A percentile compares a stretch with the other conserved stretches of the same genome.
These are phyloP conservation scores for Hydractinia symbiolongicarpus DNA, from an alignment of 30 jellyfish, hydroid and myxozoan genomes.

Conservation along the genomic window DNA sequence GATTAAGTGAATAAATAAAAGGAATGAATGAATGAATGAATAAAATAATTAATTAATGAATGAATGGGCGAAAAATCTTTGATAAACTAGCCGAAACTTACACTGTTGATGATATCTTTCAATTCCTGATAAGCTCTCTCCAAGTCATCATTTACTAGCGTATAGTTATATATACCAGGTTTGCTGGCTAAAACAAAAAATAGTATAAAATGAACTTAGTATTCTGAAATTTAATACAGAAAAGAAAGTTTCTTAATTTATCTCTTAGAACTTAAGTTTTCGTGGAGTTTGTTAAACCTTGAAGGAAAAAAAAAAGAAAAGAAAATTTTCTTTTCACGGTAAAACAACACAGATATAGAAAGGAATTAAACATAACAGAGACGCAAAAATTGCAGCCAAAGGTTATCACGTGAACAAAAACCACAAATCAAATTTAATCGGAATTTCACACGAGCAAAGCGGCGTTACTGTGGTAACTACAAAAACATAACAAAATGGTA, in stretches of 20 bases:
- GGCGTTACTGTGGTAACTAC: too few relatives aligned
- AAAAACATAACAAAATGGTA: too few relatives aligned
- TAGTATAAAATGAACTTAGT: neutral
- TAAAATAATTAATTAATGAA: too few relatives aligned
- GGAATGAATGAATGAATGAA: too few relatives aligned
- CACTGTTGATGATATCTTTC: conserved; percentile 51
- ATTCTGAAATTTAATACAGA: neutral
- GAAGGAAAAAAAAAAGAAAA: neutral
- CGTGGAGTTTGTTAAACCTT: neutral
- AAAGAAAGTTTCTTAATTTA: neutral
- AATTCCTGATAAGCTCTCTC: conserved; percentile 75
- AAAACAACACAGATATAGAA: neutral
- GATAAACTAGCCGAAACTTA: neutral
- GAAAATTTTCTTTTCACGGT: neutral
- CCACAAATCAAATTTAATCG: too few relatives aligned
- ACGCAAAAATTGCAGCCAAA: neutral
- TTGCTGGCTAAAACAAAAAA: conserved; percentile 41
- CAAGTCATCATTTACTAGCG: conserved; percentile 68
- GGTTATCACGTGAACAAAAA: too few relatives aligned
- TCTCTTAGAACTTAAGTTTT: too few relatives aligned
- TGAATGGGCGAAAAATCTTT: too few relatives aligned
- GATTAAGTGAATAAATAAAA: too few relatives aligned
- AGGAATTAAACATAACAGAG: neutral
- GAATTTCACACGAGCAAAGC: too few relatives aligned
- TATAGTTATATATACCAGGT: conserved; percentile 77